phyloP scores from a whole-genome alignment of 2,113 vertebrate genomes.

The Oreochromis spilurus region DNA sequence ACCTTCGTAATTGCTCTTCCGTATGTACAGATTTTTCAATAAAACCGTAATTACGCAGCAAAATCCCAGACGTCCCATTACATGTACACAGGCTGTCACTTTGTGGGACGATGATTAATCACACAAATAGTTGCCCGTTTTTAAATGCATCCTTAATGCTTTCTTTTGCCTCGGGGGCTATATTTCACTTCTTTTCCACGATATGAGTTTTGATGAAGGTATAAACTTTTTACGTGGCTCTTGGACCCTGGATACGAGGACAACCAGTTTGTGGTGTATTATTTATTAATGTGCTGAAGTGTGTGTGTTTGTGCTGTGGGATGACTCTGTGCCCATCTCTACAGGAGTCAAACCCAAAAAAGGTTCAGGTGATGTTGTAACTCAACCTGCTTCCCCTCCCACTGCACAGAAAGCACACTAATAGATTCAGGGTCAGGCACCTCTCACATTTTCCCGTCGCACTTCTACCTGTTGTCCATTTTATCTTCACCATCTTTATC shows the following conservation, averaged over 20 bases:
- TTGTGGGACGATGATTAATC: slow-evolving; percentile 55
- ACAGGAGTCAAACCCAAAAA: slow-evolving; percentile 6
- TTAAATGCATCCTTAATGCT: slow-evolving; percentile 40
- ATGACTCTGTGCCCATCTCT: neutral
- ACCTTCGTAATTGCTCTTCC: slow-evolving; percentile 38
- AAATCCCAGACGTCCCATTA: slow-evolving; percentile 56
- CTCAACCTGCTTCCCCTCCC: slow-evolving; percentile 15
- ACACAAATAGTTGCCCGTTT: slow-evolving; percentile 36
- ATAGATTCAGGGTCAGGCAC: slow-evolving; percentile 47
- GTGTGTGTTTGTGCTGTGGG: neutral
- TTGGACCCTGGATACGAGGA: slow-evolving; percentile 2
- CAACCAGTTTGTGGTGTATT: neutral
- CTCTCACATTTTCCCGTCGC: neutral
- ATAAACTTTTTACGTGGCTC: slow-evolving; percentile 15
- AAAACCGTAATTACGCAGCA: slow-evolving; percentile 52
- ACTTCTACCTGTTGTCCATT: slow-evolving; percentile 11
- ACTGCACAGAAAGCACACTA: slow-evolving; percentile 4
- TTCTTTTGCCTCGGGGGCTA: slow-evolving; percentile 9
- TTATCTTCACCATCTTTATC: slow-evolving; percentile 1
- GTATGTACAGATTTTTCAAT: slow-evolving; percentile 61
- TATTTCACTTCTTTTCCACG: neutral
- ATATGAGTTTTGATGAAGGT: slow-evolving; percentile 9
- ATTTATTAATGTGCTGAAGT: neutral
- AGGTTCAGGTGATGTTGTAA: slow-evolving; percentile 18
- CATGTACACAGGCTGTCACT: slow-evolving; percentile 20